phyloP scores from a whole-genome alignment of 1,140 invertebrate genomes.

The Drosophila malerkotliana region DNA sequence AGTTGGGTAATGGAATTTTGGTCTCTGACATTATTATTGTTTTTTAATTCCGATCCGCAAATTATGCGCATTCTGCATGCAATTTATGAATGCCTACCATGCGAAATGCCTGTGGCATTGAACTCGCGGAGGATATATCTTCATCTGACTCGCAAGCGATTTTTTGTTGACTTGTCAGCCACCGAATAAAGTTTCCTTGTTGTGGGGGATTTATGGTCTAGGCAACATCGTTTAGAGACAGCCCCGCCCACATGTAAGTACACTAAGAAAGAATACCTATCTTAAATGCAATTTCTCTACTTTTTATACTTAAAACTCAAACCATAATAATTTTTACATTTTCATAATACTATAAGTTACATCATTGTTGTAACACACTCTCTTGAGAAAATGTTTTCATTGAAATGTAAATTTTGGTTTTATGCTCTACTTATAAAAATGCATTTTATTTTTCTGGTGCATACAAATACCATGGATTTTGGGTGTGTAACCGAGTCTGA shows the following conservation, averaged over 20 bases:
- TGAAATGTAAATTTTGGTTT: neutral
- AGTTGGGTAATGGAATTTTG: slow-evolving; percentile 27
- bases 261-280: neutral
- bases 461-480: slow-evolving; percentile 50
- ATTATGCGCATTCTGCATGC: slow-evolving; percentile 70
- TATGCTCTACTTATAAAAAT: neutral
- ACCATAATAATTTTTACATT: no score
- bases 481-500: slow-evolving; percentile 45
- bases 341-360: neutral
- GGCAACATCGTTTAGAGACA: slow-evolving; percentile 17
- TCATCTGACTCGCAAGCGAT: neutral
- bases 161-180: slow-evolving; percentile 16
- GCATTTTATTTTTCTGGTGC: slow-evolving; percentile 6
- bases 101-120: slow-evolving; percentile 49
- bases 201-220: slow-evolving; percentile 18
- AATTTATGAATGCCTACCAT: slow-evolving; percentile 51
- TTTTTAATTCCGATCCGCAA: slow-evolving; percentile 18
- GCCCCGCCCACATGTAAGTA: slow-evolving; percentile 21
- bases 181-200: slow-evolving; percentile 20
- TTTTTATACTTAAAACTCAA: no score
- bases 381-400: neutral
- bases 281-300: neutral
- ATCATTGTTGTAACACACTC: neutral
- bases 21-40: slow-evolving; percentile 27
- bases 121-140: slow-evolving; percentile 36